Evolutionary conservation across 2,888 invertebrate genomes (phyloP).

Genomic region (Dasysyrphus albostriatus): DNA sequence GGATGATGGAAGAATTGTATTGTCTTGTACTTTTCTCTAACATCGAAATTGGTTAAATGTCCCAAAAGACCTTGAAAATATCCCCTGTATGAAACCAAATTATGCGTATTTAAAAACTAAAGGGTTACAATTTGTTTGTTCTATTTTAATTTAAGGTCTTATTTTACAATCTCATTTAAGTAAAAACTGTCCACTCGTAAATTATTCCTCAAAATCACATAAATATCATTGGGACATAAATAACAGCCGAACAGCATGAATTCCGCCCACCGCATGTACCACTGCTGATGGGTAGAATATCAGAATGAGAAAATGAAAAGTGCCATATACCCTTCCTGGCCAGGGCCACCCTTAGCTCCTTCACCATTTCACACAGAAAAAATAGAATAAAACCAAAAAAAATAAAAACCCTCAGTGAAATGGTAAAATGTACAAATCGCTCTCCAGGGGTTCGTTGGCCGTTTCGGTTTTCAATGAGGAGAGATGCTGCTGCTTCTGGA

Average conservation of each 20-base stretch:
- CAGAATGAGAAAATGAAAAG: slow-evolving; percentile 63
- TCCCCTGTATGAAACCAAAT: not conserved
- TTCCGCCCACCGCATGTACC: slow-evolving; percentile 72
- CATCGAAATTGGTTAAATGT: too few relatives aligned
- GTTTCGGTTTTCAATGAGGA: slow-evolving; percentile 71
- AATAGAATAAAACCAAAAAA: slow-evolving; percentile 34
- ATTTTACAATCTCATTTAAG: slow-evolving; percentile 52
- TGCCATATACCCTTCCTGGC: slow-evolving; percentile 45
- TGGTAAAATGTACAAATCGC: slow-evolving; percentile 72
- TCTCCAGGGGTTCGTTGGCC: slow-evolving; percentile 74
- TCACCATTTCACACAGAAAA: not conserved
- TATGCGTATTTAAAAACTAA: slow-evolving; percentile 26
- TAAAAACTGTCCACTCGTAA: slow-evolving; percentile 70
- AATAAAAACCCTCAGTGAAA: slow-evolving; percentile 50
- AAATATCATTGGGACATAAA: slow-evolving; percentile 74
- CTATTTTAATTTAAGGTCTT: slow-evolving; percentile 32
- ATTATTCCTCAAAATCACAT: slow-evolving; percentile 72
- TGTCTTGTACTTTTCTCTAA: too few relatives aligned
- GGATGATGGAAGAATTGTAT: not conserved
- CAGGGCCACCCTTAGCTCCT: slow-evolving; percentile 28
- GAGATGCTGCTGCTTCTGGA: slow-evolving; percentile 34
- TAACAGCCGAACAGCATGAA: slow-evolving; percentile 74
- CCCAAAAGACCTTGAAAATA: not conserved
- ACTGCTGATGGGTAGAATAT: slow-evolving; percentile 31
- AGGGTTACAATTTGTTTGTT: slow-evolving; percentile 39